Percentiles rank a stretch among this genome's conserved stretches.
These are phyloP conservation scores for Acinonyx jubatus DNA, from an alignment of 2,113 vertebrate genomes.

Conservation along the genomic window DNA sequence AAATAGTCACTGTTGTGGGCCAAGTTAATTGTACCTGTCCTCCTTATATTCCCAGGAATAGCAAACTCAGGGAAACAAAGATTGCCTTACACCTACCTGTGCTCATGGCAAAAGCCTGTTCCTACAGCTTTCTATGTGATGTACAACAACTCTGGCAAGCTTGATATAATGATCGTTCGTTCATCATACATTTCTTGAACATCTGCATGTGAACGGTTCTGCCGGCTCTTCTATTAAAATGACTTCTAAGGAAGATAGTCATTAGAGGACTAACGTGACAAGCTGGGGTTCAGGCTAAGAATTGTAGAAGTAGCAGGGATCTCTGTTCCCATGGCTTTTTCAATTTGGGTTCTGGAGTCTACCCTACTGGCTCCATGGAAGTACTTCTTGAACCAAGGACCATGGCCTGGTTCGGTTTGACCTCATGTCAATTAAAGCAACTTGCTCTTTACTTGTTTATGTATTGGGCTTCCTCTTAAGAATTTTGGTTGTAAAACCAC, in stretches of 20 bases:
- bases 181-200: slow-evolving; percentile 11
- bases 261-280: neutral
- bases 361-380: neutral
- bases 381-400: neutral
- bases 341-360: neutral
- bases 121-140: neutral
- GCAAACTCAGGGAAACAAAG: slow-evolving; percentile 7
- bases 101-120: neutral
- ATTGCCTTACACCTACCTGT: neutral
- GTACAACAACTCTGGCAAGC: neutral
- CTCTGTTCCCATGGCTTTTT: neutral
- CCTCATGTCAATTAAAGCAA: neutral
- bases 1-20: neutral
- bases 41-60: slow-evolving; percentile 9
- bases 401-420: neutral
- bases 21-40: neutral
- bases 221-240: slow-evolving; percentile 8
- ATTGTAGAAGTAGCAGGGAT: neutral
- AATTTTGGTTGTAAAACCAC: slow-evolving; percentile 7
- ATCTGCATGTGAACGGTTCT: neutral
- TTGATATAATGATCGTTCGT: neutral
- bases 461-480: neutral
- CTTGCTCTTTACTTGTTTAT: neutral
- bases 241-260: neutral
- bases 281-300: slow-evolving; percentile 20